Base-by-base conservation (phyloP, 2,113 vertebrate species). In the Trachemys scripta region DNA sequence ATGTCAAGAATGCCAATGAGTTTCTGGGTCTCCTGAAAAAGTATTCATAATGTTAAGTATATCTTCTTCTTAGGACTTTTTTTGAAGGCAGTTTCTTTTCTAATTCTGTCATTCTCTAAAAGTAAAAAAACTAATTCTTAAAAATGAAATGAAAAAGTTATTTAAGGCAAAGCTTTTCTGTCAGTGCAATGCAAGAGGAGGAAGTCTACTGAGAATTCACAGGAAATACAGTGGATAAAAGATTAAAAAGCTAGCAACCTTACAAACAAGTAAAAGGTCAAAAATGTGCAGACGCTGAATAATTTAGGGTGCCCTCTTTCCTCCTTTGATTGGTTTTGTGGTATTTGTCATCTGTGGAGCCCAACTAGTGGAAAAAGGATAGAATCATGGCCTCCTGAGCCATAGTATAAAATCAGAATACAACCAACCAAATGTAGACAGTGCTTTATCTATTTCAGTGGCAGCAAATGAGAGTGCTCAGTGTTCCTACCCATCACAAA, bases 141-240 rank as follows among this genome's bases (percentile, higher is more conserved):
- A 84, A 96, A 96, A 89, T 38, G 5, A 95, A 94, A 94, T 79
- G 78, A 83, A 95, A 62, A 96, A 96, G 80, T 97, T 96, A 53
- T 90, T 24, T 17, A 79, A 84, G 82, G 87, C 89, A 76, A 72
- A 87, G 84, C 8, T 47, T 94, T 92, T 94, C 92, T 91, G 90
- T 92, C 75, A 94, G 53, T 76, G 78, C 82, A 62, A 82, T 24
- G 51, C 27, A 80, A 27, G 56, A 80, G 57, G 50, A 83, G 56
- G 75, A 88, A 91, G 4, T 65, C 81, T 93, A 95, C 38, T n/a
- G 91, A 93, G 90, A 88, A 94, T 84, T 95, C 59, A 38, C 4
- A 72, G 87, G 90, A 95, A 93, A 57, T 82, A 38, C 0, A 90
- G 29, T 56, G 57, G 69, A 89, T 96, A 89, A 90, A 88, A 96